Base-by-base conservation (phyloP, 2,113 vertebrate genomes). In the Hirundichthys speculiger region DNA sequence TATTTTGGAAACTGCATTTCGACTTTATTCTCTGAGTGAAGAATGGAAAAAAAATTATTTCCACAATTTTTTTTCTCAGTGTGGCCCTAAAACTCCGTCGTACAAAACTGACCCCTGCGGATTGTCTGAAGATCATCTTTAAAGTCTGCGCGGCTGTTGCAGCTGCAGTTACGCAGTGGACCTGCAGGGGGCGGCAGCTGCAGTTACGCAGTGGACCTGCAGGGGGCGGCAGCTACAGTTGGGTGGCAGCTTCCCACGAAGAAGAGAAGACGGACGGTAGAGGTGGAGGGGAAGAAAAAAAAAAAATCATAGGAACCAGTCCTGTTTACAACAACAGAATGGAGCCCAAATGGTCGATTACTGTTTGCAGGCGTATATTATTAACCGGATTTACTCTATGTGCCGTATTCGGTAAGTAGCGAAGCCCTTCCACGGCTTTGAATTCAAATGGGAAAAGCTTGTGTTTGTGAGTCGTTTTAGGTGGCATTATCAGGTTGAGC, bases 251-350 rank as follows among this genome's bases (percentile, higher is more conserved):
- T 14, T 8, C 2, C 50, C 63, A 34, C 18, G 77, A 85, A 84
- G 75, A 83, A 86, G 79, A 64, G 51, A 13, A 10, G 12, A 3
- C 13, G 50, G 51, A 30, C 66, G 53, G 45, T 13, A 48, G 55
- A 69, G 60, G 64, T 53, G 65, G 61, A 49, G 39, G n/a, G 30
- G 16, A 48, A 70, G 80, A 67, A 76, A 70, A 52, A 55, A 70
- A 82, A 67, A 76, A 70, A 52, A 55, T 15, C 42, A 39, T 52
- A 68, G 63, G 59, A 64, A 50, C 64, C 49, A 49, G 67, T 83
- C 58, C 76, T 89, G 83, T 90, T 87, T 86, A 66, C 82, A 85
- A 85, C 82, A 79, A 79, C 82, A 86, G 50, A 76, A 93, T 92
- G 92, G 90, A 91, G 54, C 65, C 75, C 9, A 88, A 82, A 83